Conservation (phyloP, 92 coral and sea anemone genomes). For the Desmophyllum pertusum region DNA sequence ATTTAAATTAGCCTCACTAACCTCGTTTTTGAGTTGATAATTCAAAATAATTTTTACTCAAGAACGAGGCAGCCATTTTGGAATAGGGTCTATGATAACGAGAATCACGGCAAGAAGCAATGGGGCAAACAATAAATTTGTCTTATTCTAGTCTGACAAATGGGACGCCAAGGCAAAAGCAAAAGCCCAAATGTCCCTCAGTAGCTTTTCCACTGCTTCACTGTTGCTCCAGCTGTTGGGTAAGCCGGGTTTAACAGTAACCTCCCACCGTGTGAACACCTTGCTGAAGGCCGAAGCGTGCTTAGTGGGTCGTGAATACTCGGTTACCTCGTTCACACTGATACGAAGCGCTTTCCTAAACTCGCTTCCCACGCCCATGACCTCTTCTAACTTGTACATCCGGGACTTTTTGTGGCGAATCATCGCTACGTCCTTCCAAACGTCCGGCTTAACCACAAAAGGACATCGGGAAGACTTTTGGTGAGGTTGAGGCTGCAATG, state of each 20-base stretch:
- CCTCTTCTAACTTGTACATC: constrained; percentile 44
- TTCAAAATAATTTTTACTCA: too few species aligned
- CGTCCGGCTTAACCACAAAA: constrained; percentile 66
- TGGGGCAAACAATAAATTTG: not conserved
- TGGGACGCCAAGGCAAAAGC: constrained; percentile 80
- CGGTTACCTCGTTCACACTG: constrained; percentile 74
- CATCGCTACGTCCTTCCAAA: constrained; percentile 84
- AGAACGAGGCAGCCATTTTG: too few species aligned
- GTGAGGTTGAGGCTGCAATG: constrained; percentile 61
- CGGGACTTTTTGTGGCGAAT: constrained; percentile 85
- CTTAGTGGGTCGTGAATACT: constrained; percentile 84
- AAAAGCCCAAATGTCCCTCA: constrained; percentile 77
- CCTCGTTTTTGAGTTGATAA: too few species aligned
- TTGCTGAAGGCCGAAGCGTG: constrained; percentile 78
- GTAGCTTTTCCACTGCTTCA: constrained; percentile 61
- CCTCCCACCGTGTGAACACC: constrained; percentile 84
- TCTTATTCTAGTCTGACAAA: constrained; percentile 43
- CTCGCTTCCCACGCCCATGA: constrained; percentile 25
- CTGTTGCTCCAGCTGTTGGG: constrained; percentile 74
- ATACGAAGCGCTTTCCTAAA: constrained; percentile 54
- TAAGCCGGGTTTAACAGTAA: constrained; percentile 59
- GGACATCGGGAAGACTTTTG: constrained; percentile 35
- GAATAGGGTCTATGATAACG: too few species aligned
- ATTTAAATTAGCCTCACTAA: too few species aligned
- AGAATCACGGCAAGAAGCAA: too few species aligned